Base-by-base conservation (phyloP, 2,113 vertebrate genomes). In the Bubalus kerabau region DNA sequence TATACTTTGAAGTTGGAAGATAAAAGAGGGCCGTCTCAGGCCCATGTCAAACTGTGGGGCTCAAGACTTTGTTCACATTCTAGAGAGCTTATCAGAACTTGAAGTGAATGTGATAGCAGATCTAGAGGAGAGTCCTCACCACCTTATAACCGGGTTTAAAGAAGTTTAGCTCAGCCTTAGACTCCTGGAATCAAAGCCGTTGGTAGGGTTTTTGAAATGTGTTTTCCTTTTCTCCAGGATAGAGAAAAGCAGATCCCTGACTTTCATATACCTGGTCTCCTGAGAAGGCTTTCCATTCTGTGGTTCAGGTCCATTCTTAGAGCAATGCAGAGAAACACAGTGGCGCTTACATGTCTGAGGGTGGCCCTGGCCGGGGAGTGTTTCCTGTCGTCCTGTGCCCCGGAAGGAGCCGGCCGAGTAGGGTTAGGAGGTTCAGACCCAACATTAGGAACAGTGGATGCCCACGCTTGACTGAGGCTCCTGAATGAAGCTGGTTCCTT, bases 1-100 rank as follows among this genome's bases (percentile, higher is more conserved):
- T 93, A 88, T 62, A 64, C 94, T 98, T 97, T 98, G 97, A 97
- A 97, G 94, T 95, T 57, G 1, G 21, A 93, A 97, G 96, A 98
- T 98, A 96, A 98, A 98, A 98, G 94, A 96, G 80, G 86, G 86
- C 85, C 83, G 56, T 95, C 64, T 96, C n/a, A 91, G 93, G 56
- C 78, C 90, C 78, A 83, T 64, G 56, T 94, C 82, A 96, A 88
- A 95, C 48, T 95, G 92, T 96, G 87, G 87, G 50, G 84, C 90
- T 91, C 1, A 94, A 97, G 95, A 91, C 91, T 91, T 91, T 91
- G 78, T 1, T 5, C n/a, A 82, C 86, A 43, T 89, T 97, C 87
- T 89, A 82, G 76, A 67, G 59, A 82, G 91, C 82, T 95, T 96
- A 95, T 87, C 87, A 95, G 95, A 97, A 98, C 97, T 87, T 87